Evolutionary conservation across 2,797 vertebrate species (phyloP).

Genomic region (Dromococcyx pavoninus): DNA sequence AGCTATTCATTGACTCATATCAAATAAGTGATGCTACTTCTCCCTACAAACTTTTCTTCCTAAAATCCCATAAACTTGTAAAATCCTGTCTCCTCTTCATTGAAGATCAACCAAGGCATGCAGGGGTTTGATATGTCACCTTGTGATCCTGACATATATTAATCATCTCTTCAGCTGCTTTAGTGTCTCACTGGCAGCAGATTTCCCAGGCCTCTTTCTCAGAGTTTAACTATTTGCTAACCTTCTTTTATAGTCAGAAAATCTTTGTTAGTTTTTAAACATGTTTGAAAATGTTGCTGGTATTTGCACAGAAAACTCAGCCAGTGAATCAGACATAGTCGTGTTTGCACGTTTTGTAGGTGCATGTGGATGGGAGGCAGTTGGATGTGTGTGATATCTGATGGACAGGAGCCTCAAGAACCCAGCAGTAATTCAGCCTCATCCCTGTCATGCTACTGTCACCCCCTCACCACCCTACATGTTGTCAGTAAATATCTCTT

Average conservation of each 20-base stretch:
- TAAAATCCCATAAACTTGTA: not conserved
- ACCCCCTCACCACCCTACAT: not conserved
- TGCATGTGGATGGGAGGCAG: not conserved
- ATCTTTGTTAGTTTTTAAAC: not conserved
- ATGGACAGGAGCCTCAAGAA: not conserved
- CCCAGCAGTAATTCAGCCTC: not conserved
- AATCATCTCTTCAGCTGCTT: not conserved
- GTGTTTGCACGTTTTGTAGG: not conserved
- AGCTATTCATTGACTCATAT: not conserved
- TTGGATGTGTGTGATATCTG: too few species aligned
- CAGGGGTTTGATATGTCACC: not conserved
- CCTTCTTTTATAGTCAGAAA: not conserved
- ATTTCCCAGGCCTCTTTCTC: not conserved
- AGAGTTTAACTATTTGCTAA: not conserved
- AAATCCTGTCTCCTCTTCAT: not conserved
- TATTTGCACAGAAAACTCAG: not conserved
- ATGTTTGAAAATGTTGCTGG: not conserved
- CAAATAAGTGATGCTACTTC: not conserved
- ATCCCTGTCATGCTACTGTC: not conserved
- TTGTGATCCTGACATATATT: not conserved
- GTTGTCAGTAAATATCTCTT: not conserved
- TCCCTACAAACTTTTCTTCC: not conserved
- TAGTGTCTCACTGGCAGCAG: not conserved
- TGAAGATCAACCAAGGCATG: not conserved
- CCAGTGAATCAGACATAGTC: not conserved